A percentile compares a stretch with the other conserved stretches of the same genome.
These are phyloP conservation scores for Promerops cafer DNA, from an alignment of 2,113 vertebrate genomes.

Conservation along the genomic window DNA sequence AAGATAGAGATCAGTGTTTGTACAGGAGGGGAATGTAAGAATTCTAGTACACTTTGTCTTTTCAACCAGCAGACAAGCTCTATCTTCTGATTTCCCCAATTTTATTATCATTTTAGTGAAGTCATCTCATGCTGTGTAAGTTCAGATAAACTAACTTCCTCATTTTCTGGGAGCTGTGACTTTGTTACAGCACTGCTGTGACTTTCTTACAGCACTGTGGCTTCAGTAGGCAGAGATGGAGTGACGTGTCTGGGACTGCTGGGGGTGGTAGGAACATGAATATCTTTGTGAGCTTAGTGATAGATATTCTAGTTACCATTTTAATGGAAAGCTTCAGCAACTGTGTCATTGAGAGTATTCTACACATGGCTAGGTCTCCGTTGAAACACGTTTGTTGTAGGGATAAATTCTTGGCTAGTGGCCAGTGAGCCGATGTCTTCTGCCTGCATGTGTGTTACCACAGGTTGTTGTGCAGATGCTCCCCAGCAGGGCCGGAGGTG, in stretches of 20 bases:
- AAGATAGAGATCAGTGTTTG: neutral
- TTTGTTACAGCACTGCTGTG: neutral
- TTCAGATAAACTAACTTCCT: neutral
- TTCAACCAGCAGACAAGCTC: neutral
- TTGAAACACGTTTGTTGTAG: neutral
- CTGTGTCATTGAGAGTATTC: neutral
- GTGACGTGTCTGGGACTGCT: neutral
- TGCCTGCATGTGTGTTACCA: neutral
- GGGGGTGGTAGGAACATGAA: neutral
- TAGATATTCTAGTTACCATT: neutral
- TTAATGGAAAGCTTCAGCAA: neutral
- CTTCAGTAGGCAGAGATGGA: neutral
- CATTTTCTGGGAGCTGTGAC: neutral
- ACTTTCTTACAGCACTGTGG: neutral
- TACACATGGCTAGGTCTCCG: neutral
- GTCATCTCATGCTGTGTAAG: neutral
- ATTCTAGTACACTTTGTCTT: neutral
- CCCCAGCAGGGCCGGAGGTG: neutral
- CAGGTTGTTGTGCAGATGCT: neutral
- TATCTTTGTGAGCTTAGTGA: neutral
- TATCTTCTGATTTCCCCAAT: neutral
- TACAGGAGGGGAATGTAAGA: neutral
- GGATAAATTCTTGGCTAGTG: neutral
- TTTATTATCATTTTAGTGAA: neutral
- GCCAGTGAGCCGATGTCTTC: rapidly evolving